Base-by-base conservation (phyloP, 2,888 invertebrate genomes). In the Phragmatobia fuliginosa region DNA sequence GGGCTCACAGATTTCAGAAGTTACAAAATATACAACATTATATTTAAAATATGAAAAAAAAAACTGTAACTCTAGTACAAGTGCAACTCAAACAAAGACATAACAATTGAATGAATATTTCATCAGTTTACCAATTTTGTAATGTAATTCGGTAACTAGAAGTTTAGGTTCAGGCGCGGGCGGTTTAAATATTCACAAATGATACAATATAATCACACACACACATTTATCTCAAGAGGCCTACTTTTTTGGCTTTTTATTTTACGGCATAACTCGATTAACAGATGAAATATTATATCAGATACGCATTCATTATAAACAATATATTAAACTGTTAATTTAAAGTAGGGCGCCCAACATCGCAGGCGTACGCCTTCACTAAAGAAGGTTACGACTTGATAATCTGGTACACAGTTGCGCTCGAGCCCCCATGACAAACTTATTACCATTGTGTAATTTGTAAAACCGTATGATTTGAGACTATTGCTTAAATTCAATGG, bases 351-450 rank as follows among this genome's bases (percentile, higher is more conserved):
- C 65, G 33, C 28, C 28, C n/a, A 36, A 31, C 52, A 25, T 49
- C 33, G 52, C 52, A 16, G 32, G 58, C 45, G 36, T 41, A 66
- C 14, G 25, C 65, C 65, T 38, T 66, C 45, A 66, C 59, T 45
- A 58, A 59, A 31, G 59, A 21, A 66, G 41, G 56, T 56, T 56
- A 56, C 16, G 56, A 56, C 28, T 56, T 56, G 56, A 56, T 56
- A 56, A 60, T 33, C 33, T 60, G 32, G 33, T 60, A 82, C 78
- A 81, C 66, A 52, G n/a, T 52, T 80, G 52, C 75, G 71, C 73
- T 76, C 76, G 81, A 79, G 82, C 77, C 79, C 66, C 60, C 28
- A 49, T 61, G 61, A 67, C 61, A 67, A 67, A 61, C 49, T 61
- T 67, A 32, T 61, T 67, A 36, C 67, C 25, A 56, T 56, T 56